A percentile compares a stretch with the other conserved stretches of the same genome.
Conservation (phyloP, 92 coral and sea anemone species). For the Palythoa grandiflora region DNA sequence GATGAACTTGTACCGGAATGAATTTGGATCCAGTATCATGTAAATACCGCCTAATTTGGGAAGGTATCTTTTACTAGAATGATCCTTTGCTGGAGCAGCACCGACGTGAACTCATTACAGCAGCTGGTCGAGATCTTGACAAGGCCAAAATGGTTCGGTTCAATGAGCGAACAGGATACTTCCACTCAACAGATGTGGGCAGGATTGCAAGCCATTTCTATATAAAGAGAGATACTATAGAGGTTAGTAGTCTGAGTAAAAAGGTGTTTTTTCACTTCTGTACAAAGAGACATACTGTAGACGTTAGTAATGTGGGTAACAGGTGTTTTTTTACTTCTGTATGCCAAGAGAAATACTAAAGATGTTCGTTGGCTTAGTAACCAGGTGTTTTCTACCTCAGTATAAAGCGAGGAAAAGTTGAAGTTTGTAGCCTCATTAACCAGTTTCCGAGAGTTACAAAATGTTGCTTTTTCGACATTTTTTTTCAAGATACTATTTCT, state of each 20-base stretch:
- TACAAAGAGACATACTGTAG: constrained; percentile 89
- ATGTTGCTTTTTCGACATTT: too few species aligned
- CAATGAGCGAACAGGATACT: constrained; percentile 78
- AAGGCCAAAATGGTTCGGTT: constrained; percentile 95
- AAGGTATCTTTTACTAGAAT: constrained; percentile 53
- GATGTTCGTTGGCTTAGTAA: constrained; percentile 67
- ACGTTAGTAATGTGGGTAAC: constrained; percentile 57
- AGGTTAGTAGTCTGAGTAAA: constrained; percentile 62
- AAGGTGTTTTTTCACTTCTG: constrained; percentile 62
- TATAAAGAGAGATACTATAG: constrained; percentile 92
- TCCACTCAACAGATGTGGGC: constrained; percentile 85
- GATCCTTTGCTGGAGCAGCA: constrained; percentile 84
- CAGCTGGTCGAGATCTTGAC: constrained; percentile 90
- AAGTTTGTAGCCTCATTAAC: too few species aligned
- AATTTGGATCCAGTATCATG: background rate
- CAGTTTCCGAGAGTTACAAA: too few species aligned
- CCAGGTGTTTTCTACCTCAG: too few species aligned
- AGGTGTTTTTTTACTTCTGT: constrained; percentile 61
- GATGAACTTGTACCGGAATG: too few species aligned
- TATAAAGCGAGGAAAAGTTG: too few species aligned
- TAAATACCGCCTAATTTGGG: background rate
- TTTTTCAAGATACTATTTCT: too few species aligned
- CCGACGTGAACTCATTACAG: constrained; percentile 79
- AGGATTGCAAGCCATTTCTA: constrained; percentile 95
- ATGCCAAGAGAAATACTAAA: constrained; percentile 88